Conservation (phyloP, 1,140 invertebrate species). For the Scaptomyza graminum region DNA sequence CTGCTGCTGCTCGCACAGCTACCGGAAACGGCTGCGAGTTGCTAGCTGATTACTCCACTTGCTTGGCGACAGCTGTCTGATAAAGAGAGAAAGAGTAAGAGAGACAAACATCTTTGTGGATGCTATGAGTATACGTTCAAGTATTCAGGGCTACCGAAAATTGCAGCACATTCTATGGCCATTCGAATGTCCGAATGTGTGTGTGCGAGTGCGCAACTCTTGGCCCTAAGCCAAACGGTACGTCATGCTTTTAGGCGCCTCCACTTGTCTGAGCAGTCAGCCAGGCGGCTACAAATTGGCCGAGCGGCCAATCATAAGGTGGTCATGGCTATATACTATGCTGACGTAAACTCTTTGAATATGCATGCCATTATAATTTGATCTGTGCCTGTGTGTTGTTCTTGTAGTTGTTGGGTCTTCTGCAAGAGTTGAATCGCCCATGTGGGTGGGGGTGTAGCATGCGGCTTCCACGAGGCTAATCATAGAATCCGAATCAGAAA, state of each 20-base stretch:
- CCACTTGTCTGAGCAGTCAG: conserved; percentile 47
- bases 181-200: neutral
- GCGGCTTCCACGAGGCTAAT: conserved; percentile 62
- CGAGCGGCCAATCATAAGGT: conserved; percentile 47
- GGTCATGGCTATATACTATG: conserved; percentile 59
- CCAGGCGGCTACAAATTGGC: conserved; percentile 23
- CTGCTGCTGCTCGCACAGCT: conserved; percentile 25
- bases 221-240: conserved; percentile 62
- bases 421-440: conserved; percentile 34
- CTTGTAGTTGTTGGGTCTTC: neutral
- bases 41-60: conserved; percentile 37
- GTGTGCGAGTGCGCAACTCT: conserved; percentile 44
- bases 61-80: conserved; percentile 25
- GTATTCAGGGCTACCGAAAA: conserved; percentile 26
- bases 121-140: conserved; percentile 33
- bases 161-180: conserved; percentile 25
- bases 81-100: conserved; percentile 1
- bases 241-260: conserved; percentile 69
- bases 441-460: conserved; percentile 7
- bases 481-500: conserved; percentile 47
- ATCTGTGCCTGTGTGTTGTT: neutral
- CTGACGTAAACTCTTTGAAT: conserved; percentile 74
- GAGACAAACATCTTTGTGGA: conserved; percentile 7
- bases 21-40: conserved; percentile 56
- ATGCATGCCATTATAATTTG: conserved; percentile 40